Evolutionary conservation across 1,140 invertebrate genomes (phyloP), one percentile per base, ranked within the genome.

Genomic region (Danaus plexippus): DNA sequence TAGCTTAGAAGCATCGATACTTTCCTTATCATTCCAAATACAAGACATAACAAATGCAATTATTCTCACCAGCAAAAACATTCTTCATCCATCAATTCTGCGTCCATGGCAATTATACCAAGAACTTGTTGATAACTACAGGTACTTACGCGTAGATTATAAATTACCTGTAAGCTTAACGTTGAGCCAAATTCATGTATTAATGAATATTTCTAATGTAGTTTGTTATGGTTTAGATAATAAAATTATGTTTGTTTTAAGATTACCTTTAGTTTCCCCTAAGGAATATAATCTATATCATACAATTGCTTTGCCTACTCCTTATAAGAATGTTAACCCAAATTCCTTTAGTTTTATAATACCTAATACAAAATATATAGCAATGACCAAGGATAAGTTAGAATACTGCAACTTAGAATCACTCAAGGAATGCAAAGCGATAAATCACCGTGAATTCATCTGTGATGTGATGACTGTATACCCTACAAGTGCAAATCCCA

Each of bases 271-370:
- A n/a, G n/a, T n/a, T n/a, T n/a, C n/a, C n/a, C n/a, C n/a, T n/a
- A n/a, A n/a, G n/a, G n/a, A n/a, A n/a, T n/a, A n/a, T n/a, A n/a
- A n/a, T n/a, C n/a, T n/a, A n/a, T n/a, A n/a, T n/a, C n/a, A n/a
- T n/a, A n/a, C n/a, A n/a, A n/a, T n/a, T n/a, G n/a, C n/a, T n/a
- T n/a, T n/a, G n/a, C n/a, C n/a, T n/a, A n/a, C n/a, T n/a, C n/a
- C n/a, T n/a, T n/a, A n/a, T n/a, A n/a, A n/a, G n/a, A n/a, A n/a
- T n/a, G n/a, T n/a, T n/a, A 48, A 52, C 4, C 11, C 52, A 91
- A 90, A 66, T 64, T 97, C 43, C 2, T 59, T 48, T 53, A 49
- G 12, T 57, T 57, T 54, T 13, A 54, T 62, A 9, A 12, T 66
- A 43, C 62, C 58, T 2, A 51, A 45, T 42, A 47, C 13, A 43